Conservation (phyloP, 2,888 invertebrate species). For the Gonocerus acuteangulatus region DNA sequence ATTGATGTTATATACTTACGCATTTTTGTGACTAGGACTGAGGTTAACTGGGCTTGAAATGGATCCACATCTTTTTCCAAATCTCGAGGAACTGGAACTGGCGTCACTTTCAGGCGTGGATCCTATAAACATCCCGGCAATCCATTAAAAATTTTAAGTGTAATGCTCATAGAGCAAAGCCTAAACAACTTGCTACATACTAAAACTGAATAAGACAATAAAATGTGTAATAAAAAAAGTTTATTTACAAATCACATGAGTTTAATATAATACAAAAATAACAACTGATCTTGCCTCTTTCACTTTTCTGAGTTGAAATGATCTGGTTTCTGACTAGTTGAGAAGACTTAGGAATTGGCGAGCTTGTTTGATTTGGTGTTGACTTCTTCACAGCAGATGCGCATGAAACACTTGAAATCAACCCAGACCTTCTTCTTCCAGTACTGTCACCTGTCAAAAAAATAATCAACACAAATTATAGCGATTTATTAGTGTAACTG, state of each 20-base stretch:
- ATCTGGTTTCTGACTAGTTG: constrained; percentile 34
- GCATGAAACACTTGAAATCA: constrained; percentile 29
- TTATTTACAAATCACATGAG: constrained; percentile 14
- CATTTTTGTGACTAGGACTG: constrained; percentile 26
- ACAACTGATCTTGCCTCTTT: constrained; percentile 23
- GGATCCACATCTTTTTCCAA: constrained; percentile 6
- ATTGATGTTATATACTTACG: constrained; percentile 2
- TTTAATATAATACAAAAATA: not conserved
- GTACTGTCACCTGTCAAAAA: constrained; percentile 28
- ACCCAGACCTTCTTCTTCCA: constrained; percentile 28
- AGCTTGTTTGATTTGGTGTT: constrained; percentile 21
- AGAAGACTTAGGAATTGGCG: constrained; percentile 34
- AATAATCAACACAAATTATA: not conserved
- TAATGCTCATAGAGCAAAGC: constrained; percentile 16
- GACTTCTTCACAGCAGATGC: constrained; percentile 28
- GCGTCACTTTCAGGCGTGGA: constrained; percentile 25
- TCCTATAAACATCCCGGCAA: constrained; percentile 17
- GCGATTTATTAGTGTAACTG: not conserved
- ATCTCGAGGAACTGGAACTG: constrained; percentile 17
- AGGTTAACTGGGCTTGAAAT: constrained; percentile 19
- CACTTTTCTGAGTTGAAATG: constrained; percentile 14
- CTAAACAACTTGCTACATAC: constrained; percentile 6
- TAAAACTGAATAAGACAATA: constrained; percentile 2
- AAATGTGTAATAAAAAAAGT: not conserved
- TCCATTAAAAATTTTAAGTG: constrained; percentile 3